phyloP scores from a whole-genome alignment of 2,797 vertebrate species.

The Enteromius thamalakanensis region DNA sequence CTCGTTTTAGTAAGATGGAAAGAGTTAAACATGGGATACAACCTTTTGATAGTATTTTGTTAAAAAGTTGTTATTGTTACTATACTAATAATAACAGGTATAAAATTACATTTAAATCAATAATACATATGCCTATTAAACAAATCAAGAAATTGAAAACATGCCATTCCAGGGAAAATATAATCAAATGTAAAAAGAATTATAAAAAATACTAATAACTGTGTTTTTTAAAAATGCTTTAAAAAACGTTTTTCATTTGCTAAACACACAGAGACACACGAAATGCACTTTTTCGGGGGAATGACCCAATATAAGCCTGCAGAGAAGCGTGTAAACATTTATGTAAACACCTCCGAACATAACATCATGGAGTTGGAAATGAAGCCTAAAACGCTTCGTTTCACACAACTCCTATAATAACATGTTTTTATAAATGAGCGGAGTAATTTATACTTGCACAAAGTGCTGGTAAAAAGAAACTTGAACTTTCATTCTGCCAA shows the following conservation, averaged over 20 bases:
- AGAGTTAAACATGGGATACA: neutral
- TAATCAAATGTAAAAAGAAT: neutral
- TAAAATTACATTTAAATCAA: neutral
- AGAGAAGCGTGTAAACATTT: conserved; percentile 33
- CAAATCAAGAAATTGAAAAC: neutral
- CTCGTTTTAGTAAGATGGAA: neutral
- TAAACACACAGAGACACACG: neutral
- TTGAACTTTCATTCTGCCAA: conserved; percentile 27
- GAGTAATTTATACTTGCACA: neutral
- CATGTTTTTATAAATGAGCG: neutral
- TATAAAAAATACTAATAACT: no score
- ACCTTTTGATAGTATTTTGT: neutral
- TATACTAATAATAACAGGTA: no score
- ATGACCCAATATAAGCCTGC: neutral
- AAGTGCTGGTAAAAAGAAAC: conserved; percentile 16
- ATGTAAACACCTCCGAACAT: conserved; percentile 24
- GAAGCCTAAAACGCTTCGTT: neutral
- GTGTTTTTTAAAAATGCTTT: neutral
- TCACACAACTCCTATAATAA: neutral
- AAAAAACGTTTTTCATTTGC: neutral
- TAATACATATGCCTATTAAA: no score
- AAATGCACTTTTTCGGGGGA: neutral
- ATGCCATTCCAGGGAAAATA: neutral
- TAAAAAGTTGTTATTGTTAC: neutral
- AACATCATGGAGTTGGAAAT: neutral